These are phyloP conservation scores for Enteromius unitaeniatus DNA, from an alignment of 2,797 vertebrate species.

Conservation along the genomic window DNA sequence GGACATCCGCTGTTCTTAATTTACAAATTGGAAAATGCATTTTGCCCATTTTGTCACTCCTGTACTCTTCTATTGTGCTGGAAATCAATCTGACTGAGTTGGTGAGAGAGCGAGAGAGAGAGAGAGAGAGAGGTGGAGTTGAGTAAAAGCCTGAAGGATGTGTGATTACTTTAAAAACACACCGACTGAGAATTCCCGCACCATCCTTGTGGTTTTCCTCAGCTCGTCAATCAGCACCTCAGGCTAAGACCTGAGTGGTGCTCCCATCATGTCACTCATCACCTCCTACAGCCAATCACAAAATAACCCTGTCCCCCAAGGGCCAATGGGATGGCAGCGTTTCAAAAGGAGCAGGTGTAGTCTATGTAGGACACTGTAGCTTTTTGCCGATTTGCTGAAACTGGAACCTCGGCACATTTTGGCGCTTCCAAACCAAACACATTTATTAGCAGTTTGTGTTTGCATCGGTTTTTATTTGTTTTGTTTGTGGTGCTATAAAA, in stretches of 20 bases:
- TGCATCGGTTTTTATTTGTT: neutral
- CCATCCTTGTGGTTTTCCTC: constrained; percentile 39
- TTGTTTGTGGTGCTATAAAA: neutral
- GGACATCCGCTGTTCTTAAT: constrained; percentile 39
- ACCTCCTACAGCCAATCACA: constrained; percentile 63
- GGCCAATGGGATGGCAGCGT: constrained; percentile 60
- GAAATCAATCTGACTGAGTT: constrained; percentile 21
- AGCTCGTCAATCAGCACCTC: constrained; percentile 60
- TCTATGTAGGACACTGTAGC: constrained; percentile 41
- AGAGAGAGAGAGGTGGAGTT: constrained; percentile 21
- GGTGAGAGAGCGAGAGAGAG: neutral
- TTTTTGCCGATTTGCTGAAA: constrained; percentile 28
- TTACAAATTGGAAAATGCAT: constrained; percentile 39
- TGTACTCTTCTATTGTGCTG: constrained; percentile 22
- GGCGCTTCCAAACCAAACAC: neutral
- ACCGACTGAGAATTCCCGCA: constrained; percentile 67
- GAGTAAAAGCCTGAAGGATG: constrained; percentile 59
- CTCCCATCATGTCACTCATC: constrained; percentile 58
- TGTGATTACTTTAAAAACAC: constrained; percentile 70
- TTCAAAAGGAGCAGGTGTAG: constrained; percentile 54
- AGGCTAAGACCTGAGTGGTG: constrained; percentile 56
- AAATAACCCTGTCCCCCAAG: constrained; percentile 60
- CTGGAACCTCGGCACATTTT: constrained; percentile 23
- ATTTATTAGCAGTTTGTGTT: neutral
- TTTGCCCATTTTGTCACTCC: constrained; percentile 6